Percentiles rank a stretch among this genome's conserved stretches.
These are phyloP conservation scores for Orbicella faveolata DNA, from an alignment of 64 coral and sea anemone species.

Conservation along the genomic window DNA sequence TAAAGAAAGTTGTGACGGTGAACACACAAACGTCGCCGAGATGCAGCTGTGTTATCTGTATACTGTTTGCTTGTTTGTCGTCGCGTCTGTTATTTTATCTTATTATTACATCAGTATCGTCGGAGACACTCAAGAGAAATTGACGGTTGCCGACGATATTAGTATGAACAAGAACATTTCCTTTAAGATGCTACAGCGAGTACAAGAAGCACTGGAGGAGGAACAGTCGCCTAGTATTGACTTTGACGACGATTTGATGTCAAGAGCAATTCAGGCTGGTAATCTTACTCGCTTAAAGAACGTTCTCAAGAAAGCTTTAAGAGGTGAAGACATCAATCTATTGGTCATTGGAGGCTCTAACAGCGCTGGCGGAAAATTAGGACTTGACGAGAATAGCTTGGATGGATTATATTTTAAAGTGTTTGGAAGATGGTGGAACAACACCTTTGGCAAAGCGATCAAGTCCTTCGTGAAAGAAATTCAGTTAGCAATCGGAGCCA, in stretches of 20 bases:
- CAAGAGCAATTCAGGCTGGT: neutral
- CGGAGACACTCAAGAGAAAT: too few species aligned
- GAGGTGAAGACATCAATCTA: slow-evolving; percentile 37
- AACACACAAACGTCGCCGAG: too few species aligned
- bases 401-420: slow-evolving; percentile 35
- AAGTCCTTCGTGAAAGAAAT: slow-evolving; percentile 37
- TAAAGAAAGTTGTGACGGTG: too few species aligned
- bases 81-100: neutral
- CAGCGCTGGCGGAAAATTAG: slow-evolving; percentile 42
- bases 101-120: neutral
- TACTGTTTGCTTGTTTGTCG: neutral
- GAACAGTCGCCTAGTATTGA: neutral
- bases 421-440: slow-evolving; percentile 54
- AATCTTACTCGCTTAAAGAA: neutral
- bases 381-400: neutral
- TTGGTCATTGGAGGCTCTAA: slow-evolving; percentile 54
- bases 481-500: slow-evolving; percentile 39
- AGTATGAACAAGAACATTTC: neutral
- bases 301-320: slow-evolving; percentile 18
- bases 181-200: neutral
- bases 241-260: neutral
- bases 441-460: slow-evolving; percentile 17
- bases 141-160: too few species aligned
- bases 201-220: neutral
- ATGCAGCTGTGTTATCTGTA: neutral